Base-by-base conservation (phyloP, 2,113 vertebrate species). In the Ptilorrhoa leucosticta region DNA sequence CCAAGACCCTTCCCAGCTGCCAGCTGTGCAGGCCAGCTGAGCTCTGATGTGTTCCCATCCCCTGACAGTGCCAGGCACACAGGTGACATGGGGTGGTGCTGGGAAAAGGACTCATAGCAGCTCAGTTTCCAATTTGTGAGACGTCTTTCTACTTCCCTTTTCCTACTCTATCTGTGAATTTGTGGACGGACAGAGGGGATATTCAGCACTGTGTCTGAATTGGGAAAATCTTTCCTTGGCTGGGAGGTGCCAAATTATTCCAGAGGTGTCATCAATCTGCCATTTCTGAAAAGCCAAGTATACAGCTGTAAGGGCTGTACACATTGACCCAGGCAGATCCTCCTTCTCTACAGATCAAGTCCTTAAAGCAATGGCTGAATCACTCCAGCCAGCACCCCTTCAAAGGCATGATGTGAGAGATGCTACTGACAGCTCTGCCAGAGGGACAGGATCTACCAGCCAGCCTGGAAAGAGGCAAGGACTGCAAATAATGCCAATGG, bases 341-440 rank as follows among this genome's bases (percentile, higher is more conserved):
- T 50, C 11, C 56, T 61, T 31, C 66, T 35, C 40, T 31, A 10
- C 1, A 22, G 13, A 19, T 27, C 6, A 56, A 77, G 8, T 44
- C 72, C 37, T 65, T 15, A 35, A 56, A 73, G 69, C n/a, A 39
- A 6, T 2, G 48, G n/a, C 40, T 56, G 51, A 45, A 16, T 4
- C 1, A 8, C 39, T 28, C 0, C 3, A 64, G 63, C 24, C 90
- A 87, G 45, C 65, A 21, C 5, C 31, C 31, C 65, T 50, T 26
- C 75, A 63, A 71, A 48, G 33, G 56, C 58, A 21, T 0, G 1
- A 37, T 9, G 44, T 0, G 8, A 90, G 8, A 69, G 54, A 27
- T 40, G 39, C 3, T 0, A 16, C 33, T 0, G 0, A 53, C 8
- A 58, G 35, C n/a, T 72, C 45, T 65, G 47, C 26, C 60, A 63